Conservation (phyloP, 2,113 vertebrate genomes). For the Eidolon helvum region DNA sequence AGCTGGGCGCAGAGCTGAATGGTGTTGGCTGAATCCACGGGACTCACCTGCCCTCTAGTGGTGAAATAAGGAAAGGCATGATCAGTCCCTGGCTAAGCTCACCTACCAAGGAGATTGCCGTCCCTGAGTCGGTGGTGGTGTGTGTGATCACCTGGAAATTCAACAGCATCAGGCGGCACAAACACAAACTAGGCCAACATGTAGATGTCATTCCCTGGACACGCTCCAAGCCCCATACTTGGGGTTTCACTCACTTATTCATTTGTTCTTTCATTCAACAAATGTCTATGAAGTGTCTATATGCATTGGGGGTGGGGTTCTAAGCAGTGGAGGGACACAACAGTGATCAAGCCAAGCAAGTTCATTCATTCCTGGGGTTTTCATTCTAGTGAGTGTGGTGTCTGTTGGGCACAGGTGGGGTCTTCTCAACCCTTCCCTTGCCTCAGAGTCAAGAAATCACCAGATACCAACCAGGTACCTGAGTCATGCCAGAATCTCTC, state of each 20-base stretch:
- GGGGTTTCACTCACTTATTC: not conserved
- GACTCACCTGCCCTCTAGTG: constrained; percentile 78
- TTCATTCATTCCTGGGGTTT: not conserved
- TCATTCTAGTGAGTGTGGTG: not conserved
- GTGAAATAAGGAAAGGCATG: constrained; percentile 21
- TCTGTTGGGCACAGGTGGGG: too few species aligned
- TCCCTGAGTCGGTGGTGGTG: too few species aligned
- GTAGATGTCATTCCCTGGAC: not conserved
- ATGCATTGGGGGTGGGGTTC: not conserved
- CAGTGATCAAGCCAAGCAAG: not conserved
- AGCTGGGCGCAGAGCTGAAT: not conserved
- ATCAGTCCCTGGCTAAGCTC: rapidly evolving
- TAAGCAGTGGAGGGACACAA: not conserved
- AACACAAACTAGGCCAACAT: not conserved
- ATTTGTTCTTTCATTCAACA: not conserved
- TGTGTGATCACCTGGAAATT: not conserved
- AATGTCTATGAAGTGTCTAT: not conserved
- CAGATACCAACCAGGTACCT: too few species aligned
- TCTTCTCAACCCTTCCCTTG: not conserved
- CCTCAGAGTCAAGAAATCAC: not conserved
- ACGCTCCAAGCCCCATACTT: not conserved
- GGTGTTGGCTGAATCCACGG: not conserved
- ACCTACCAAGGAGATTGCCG: too few species aligned
- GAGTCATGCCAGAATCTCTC: not conserved
- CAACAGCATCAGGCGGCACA: not conserved